Conservation (phyloP, 2,113 vertebrate species). For the Choloepus hoffmanni region DNA sequence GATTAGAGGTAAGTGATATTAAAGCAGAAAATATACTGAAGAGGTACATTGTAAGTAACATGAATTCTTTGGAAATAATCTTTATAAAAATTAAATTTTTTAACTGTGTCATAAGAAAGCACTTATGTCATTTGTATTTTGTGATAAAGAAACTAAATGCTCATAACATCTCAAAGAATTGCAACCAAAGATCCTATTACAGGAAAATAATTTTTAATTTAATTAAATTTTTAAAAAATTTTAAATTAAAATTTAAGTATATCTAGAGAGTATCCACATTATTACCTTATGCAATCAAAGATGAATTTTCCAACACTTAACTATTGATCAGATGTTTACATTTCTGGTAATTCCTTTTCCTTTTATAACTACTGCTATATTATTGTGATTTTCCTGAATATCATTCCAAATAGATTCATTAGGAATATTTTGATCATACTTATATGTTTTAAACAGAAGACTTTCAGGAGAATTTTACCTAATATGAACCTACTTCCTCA, state of each 20-base stretch:
- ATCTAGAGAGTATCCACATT: slow-evolving; percentile 73
- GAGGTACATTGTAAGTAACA: neutral
- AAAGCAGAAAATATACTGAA: slow-evolving; percentile 4
- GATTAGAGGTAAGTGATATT: slow-evolving; percentile 16
- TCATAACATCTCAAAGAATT: slow-evolving; percentile 29
- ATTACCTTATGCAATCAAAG: slow-evolving; percentile 70
- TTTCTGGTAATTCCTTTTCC: neutral
- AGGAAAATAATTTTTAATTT: slow-evolving; percentile 78
- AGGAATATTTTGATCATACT: neutral
- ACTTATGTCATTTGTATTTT: slow-evolving; percentile 16
- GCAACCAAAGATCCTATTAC: neutral
- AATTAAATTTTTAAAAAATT: slow-evolving; percentile 68
- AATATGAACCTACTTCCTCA: neutral
- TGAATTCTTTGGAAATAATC: neutral
- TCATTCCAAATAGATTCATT: neutral
- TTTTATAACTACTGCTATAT: neutral
- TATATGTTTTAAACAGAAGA: neutral
- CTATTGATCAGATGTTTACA: neutral
- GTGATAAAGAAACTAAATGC: neutral
- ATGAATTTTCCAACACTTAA: slow-evolving; percentile 31
- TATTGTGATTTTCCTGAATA: slow-evolving; percentile 6
- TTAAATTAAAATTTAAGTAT: slow-evolving; percentile 61
- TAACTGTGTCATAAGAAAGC: slow-evolving; percentile 35
- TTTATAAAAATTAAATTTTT: neutral
- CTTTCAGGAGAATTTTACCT: slow-evolving; percentile 33